Conservation (phyloP, 2,888 invertebrate species). For the Caenorhabditis sp. region DNA sequence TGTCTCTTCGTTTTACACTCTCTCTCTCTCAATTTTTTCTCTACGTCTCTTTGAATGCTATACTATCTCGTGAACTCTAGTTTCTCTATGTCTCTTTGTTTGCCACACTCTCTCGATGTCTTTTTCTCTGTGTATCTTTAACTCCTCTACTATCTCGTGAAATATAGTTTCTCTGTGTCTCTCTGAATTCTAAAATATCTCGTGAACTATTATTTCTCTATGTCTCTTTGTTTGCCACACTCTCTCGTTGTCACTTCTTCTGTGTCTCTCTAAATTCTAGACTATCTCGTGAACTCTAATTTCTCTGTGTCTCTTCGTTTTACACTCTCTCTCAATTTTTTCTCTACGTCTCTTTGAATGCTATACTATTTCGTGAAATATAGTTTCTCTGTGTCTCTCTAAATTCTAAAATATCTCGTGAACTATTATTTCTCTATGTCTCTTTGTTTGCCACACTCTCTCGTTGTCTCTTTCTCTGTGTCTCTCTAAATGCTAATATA, state of each 20-base stretch:
- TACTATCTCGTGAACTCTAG: no score
- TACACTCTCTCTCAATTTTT: not conserved
- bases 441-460: not conserved
- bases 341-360: slow-evolving; percentile 5
- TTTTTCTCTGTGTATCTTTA: slow-evolving; percentile 7
- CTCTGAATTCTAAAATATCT: not conserved
- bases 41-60: not conserved
- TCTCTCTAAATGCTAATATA: no score
- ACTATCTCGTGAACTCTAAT: not conserved
- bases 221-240: not conserved
- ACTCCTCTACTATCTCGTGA: not conserved
- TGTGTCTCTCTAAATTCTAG: not conserved
- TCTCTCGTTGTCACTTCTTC: not conserved
- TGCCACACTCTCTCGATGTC: slow-evolving; percentile 3
- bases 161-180: not conserved
- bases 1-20: not conserved
- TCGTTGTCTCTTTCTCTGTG: not conserved
- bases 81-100: slow-evolving; percentile 7
- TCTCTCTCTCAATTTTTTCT: not conserved
- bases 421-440: not conserved
- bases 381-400: slow-evolving; percentile 5
- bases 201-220: not conserved
- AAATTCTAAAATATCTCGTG: not conserved
- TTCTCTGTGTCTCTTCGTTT: no score
- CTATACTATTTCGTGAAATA: not conserved